Evolutionary conservation across 2,797 vertebrate species (phyloP), one percentile per base, ranked within the genome.

Genomic region (Enteromius treurensis): DNA sequence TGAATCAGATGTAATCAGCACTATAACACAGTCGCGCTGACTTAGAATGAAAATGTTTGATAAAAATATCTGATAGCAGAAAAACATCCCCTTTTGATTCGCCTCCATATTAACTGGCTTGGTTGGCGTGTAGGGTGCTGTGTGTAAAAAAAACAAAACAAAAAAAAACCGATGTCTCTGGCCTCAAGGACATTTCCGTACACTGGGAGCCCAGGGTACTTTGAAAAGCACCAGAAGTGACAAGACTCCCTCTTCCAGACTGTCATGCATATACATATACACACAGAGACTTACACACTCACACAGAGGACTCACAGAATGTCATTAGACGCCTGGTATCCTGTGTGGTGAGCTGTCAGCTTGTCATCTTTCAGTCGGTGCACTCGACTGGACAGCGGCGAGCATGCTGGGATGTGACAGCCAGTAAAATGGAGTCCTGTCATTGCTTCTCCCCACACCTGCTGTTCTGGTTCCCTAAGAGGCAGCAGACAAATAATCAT

Each of bases 391-490:
- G 89, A 87, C 89, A 82, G 87, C 85, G 70, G 86, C 77, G 67
- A 75, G 81, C 89, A 90, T 90, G 89, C 89, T 89, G 88, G 83
- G 88, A 86, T 78, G 83, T 84, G 89, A 86, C 86, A 88, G 77
- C 77, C 81, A 82, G 85, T 84, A 87, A 90, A 90, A 90, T 86
- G 82, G 85, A 86, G 87, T 84, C 87, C 87, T 83, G 87, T 90
- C 89, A 89, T 88, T 89, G 86, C 84, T 83, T 86, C 81, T 83
- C 71, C 84, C 83, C 83, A 79, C 85, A 90, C 89, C 89, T 88
- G 86, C 89, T 90, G 89, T 88, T 87, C 82, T 87, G 82, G 77
- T 73, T 86, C 81, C 86, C 86, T 81, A 64, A 87, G 87, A 88
- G 67, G 76, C 77, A 47, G 58, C 49, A 81, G 86, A 84, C 88